These are phyloP conservation scores for Scaptomyza polygonia DNA, from an alignment of 2,888 invertebrate genomes.

Conservation along the genomic window DNA sequence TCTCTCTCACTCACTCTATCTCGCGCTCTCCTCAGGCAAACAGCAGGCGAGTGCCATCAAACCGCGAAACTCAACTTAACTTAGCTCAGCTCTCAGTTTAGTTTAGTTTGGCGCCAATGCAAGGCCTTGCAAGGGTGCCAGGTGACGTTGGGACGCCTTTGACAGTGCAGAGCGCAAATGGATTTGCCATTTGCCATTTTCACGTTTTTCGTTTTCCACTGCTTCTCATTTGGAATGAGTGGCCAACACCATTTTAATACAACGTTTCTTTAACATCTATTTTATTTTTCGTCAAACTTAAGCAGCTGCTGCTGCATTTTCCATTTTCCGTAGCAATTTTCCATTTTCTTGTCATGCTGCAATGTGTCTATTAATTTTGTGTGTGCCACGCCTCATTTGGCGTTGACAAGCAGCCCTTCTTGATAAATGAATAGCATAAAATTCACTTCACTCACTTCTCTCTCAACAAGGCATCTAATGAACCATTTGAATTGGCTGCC, in stretches of 20 bases:
- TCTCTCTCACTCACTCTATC: background rate
- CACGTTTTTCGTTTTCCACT: conserved; percentile 39
- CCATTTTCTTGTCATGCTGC: conserved; percentile 30
- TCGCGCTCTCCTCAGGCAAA: conserved; percentile 25
- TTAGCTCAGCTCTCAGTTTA: conserved; percentile 16
- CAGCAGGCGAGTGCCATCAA: conserved; percentile 37
- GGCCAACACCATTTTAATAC: conserved; percentile 45
- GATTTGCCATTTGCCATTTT: conserved; percentile 63
- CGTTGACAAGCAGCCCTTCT: conserved; percentile 59
- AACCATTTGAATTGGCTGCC: conserved; percentile 56
- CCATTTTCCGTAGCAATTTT: conserved; percentile 31
- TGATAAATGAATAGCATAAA: conserved; percentile 60
- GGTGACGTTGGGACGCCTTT: conserved; percentile 50
- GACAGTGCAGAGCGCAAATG: conserved; percentile 71
- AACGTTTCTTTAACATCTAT: conserved; percentile 28
- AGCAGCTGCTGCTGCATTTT: conserved; percentile 29
- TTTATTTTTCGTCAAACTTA: conserved; percentile 41
- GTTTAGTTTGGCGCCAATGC: conserved; percentile 5
- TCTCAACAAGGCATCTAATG: conserved; percentile 54
- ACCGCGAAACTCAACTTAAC: conserved; percentile 42
- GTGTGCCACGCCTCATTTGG: conserved; percentile 47
- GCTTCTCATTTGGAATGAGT: conserved; percentile 58
- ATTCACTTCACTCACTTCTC: conserved; percentile 21
- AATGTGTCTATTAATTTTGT: conserved; percentile 65
- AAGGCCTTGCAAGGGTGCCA: conserved; percentile 3